These are phyloP conservation scores for Drosophila tripunctata DNA, from an alignment of 2,888 invertebrate genomes.

Conservation along the genomic window DNA sequence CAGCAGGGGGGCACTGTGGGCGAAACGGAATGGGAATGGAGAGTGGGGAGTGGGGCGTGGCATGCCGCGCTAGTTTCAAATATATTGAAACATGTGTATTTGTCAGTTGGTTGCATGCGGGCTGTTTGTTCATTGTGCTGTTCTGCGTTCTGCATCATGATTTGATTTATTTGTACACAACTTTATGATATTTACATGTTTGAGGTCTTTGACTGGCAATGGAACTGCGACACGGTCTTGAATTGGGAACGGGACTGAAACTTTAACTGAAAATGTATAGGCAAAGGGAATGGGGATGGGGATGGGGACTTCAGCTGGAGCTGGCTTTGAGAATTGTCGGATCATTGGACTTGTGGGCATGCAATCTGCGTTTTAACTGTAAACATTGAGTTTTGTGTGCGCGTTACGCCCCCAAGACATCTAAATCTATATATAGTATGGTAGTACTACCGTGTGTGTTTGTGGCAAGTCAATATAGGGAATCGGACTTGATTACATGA, in stretches of 20 bases:
- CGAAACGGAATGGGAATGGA: no score
- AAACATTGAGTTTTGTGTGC: slow-evolving; percentile 34
- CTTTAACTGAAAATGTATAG: no score
- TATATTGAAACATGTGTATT: slow-evolving; percentile 70
- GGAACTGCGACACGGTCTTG: slow-evolving; percentile 7
- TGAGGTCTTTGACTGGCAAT: slow-evolving; percentile 17
- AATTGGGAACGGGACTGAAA: background rate
- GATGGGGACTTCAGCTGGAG: background rate
- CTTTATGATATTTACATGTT: slow-evolving; percentile 73
- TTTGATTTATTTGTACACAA: slow-evolving; percentile 76
- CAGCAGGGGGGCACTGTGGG: slow-evolving; percentile 12
- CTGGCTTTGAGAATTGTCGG: slow-evolving; percentile 17
- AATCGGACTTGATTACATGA: background rate
- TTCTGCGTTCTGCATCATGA: slow-evolving; percentile 36
- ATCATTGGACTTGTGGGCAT: slow-evolving; percentile 14
- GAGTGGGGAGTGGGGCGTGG: background rate
- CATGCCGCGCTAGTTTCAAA: slow-evolving; percentile 34
- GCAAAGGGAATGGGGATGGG: background rate
- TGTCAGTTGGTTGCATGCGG: slow-evolving; percentile 62
- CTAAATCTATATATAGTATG: background rate
- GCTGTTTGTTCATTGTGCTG: slow-evolving; percentile 61
- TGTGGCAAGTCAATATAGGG: slow-evolving; percentile 28
- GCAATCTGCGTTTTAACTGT: slow-evolving; percentile 44
- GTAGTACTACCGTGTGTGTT: slow-evolving; percentile 4
- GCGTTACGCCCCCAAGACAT: slow-evolving; percentile 16